Conservation (phyloP, 2,113 vertebrate genomes). For the Hystrix brachyura region DNA sequence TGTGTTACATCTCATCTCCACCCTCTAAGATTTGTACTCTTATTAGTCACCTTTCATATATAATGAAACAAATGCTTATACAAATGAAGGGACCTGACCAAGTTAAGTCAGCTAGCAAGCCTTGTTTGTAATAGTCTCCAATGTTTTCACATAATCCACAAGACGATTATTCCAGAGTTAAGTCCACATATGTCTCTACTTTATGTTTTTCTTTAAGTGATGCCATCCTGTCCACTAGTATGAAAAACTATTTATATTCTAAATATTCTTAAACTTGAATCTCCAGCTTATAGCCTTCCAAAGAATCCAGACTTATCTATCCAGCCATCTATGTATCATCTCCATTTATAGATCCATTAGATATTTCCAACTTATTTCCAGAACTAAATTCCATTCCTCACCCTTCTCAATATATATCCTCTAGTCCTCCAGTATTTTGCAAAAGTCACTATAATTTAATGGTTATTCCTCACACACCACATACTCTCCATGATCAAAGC, state of each 20-base stretch:
- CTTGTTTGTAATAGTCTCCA: not conserved
- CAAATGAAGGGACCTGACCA: not conserved
- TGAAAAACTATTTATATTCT: not conserved
- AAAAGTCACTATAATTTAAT: not conserved
- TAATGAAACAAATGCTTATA: conserved; percentile 11
- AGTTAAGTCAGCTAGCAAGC: not conserved
- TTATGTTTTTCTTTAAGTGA: not conserved
- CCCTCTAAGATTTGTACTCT: not conserved
- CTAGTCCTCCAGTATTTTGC: not conserved
- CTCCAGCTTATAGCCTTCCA: not conserved
- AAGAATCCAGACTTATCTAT: not conserved
- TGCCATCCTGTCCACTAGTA: not conserved
- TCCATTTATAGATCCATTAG: not conserved
- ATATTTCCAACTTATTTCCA: not conserved
- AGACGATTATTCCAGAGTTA: not conserved
- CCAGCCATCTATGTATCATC: not conserved
- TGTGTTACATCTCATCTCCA: not conserved
- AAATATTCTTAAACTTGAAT: not conserved
- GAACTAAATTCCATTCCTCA: not conserved
- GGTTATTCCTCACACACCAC: not conserved
- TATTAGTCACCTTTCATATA: not conserved
- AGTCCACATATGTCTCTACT: not conserved
- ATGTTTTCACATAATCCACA: not conserved
- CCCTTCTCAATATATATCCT: not conserved
- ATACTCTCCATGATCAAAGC: not conserved